A percentile compares a stretch with the other conserved stretches of the same genome.
These are phyloP conservation scores for Caligus rogercresseyi DNA, from an alignment of 1,140 invertebrate genomes.

Conservation along the genomic window DNA sequence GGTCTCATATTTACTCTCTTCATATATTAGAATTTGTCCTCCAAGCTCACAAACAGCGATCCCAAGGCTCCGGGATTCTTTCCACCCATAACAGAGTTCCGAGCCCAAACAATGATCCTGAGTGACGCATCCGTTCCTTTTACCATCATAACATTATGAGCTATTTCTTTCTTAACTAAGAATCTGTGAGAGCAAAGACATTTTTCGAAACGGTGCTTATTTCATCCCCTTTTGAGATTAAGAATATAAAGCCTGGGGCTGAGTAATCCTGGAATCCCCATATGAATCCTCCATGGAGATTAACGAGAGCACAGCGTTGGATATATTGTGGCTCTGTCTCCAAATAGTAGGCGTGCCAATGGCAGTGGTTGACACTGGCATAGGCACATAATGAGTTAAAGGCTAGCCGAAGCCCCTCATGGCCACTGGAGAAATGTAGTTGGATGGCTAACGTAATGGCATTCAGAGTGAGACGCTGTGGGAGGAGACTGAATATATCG, in stretches of 20 bases:
- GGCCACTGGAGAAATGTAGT: constrained; percentile 18
- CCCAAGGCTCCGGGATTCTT: constrained; percentile 21
- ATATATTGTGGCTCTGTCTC: constrained; percentile 25
- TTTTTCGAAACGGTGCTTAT: constrained; percentile 2
- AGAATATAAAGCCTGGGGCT: constrained; percentile 22
- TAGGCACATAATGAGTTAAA: constrained; percentile 33
- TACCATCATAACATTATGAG: constrained; percentile 25
- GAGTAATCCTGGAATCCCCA: constrained; percentile 21
- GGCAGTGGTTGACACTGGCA: constrained; percentile 33
- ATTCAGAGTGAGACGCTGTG: constrained; percentile 22
- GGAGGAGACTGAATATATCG: constrained; percentile 25
- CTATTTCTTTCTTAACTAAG: constrained; percentile 21
- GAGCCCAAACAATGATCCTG: constrained; percentile 23
- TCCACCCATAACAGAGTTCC: constrained; percentile 19
- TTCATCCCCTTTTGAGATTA: constrained; percentile 16
- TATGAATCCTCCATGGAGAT: not conserved
- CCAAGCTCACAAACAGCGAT: constrained; percentile 23
- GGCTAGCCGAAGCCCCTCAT: constrained; percentile 27
- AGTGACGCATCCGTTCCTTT: constrained; percentile 18
- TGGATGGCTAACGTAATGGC: constrained; percentile 21
- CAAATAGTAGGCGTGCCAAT: constrained; percentile 31
- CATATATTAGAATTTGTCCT: constrained; percentile 23
- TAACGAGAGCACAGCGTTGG: not conserved
- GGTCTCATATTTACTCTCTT: constrained; percentile 14
- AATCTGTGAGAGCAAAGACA: constrained; percentile 16